Percentiles rank a stretch among this genome's conserved stretches.
Evolutionary conservation across 2,888 invertebrate species (phyloP).

Genomic region (Unio pictorum): DNA sequence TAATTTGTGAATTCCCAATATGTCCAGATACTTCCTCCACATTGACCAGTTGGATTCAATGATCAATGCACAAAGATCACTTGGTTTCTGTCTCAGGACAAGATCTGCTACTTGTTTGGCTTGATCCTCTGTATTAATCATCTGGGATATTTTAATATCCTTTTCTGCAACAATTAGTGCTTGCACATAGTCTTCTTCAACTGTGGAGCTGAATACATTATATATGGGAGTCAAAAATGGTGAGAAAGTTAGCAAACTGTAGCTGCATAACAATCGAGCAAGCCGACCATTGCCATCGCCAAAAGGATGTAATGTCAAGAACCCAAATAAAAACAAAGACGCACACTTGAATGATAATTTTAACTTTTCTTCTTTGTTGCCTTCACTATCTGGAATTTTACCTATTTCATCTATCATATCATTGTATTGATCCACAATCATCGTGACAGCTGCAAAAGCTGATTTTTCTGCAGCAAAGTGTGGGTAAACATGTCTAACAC

Average conservation of each 20-base stretch:
- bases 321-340: constrained; percentile 7
- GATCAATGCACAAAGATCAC: constrained; percentile 12
- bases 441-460: not conserved
- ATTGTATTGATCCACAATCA: constrained; percentile 7
- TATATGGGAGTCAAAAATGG: constrained; percentile 17
- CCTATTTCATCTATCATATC: constrained; percentile 2
- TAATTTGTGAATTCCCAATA: not conserved
- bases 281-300: constrained; percentile 14
- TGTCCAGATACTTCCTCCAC: constrained; percentile 2
- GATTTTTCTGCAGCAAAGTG: not conserved
- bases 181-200: constrained; percentile 11
- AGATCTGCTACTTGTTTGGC: not conserved
- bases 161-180: constrained; percentile 8
- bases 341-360: constrained; percentile 9
- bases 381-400: too few species aligned
- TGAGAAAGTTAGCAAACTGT: constrained; percentile 11
- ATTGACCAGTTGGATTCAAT: constrained; percentile 11
- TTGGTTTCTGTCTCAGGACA: constrained; percentile 6
- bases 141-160: not conserved
- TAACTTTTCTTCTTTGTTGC: not conserved
- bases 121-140: not conserved
- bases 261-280: constrained; percentile 11
- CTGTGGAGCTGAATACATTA: constrained; percentile 13
- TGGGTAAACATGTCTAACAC: constrained; percentile 1
- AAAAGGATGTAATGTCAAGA: constrained; percentile 13